Conservation (phyloP, 2,888 invertebrate genomes). For the Cataglyphis cursor region DNA sequence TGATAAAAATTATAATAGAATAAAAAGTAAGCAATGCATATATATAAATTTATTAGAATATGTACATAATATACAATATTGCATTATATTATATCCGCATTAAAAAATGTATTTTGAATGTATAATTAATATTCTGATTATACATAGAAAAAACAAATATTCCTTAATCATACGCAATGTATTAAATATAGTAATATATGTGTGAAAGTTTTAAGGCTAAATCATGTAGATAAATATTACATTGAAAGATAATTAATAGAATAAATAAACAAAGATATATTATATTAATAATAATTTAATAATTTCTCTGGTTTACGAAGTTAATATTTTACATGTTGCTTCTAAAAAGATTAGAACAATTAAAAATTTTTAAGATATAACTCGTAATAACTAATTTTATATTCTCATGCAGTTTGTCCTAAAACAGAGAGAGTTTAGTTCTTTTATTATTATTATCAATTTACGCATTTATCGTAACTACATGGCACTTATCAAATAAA, state of each 20-base stretch:
- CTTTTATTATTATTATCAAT: not conserved
- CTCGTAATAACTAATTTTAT: not conserved
- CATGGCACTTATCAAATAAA: not conserved
- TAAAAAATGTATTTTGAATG: not conserved
- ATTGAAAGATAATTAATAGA: not conserved
- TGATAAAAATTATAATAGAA: not conserved
- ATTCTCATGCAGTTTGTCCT: not conserved
- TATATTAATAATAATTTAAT: slow-evolving; percentile 5
- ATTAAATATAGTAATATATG: not conserved
- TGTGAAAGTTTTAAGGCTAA: not conserved
- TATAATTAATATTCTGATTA: not conserved
- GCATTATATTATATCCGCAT: not conserved
- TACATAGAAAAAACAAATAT: not conserved
- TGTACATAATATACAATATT: slow-evolving; percentile 17
- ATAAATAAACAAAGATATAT: not conserved
- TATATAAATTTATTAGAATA: slow-evolving; percentile 9
- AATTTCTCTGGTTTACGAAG: not conserved
- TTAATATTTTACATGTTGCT: not conserved
- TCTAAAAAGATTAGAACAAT: not conserved
- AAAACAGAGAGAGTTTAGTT: not conserved
- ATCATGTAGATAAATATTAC: not conserved
- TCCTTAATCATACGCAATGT: not conserved
- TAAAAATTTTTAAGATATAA: not conserved
- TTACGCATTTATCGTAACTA: not conserved
- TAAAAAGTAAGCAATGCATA: not conserved